Evolutionary conservation across 2,797 vertebrate genomes (phyloP), one percentile per base, ranked within the genome.

Genomic region (Acrocephalus scirpaceus): DNA sequence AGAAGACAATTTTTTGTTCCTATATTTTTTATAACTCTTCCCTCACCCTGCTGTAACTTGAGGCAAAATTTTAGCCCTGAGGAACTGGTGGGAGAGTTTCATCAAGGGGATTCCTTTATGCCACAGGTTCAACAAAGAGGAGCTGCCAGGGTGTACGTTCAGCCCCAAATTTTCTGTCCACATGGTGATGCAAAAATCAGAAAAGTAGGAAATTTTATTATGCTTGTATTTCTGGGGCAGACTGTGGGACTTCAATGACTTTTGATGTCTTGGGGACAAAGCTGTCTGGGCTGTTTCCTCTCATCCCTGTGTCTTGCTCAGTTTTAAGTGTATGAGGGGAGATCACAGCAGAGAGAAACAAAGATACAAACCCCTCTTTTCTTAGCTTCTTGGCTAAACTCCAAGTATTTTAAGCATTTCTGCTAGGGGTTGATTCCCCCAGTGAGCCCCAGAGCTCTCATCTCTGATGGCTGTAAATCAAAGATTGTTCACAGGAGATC

Each of bases 321-420:
- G 44, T 13, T 78, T 48, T 78, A 54, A 30, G 36, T 21, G 7
- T 25, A 20, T 10, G 13, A 27, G 34, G 71, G 54, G 70, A 84
- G 19, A 85, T 57, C 56, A 44, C 38, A 77, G 69, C 78, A 51
- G 45, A 77, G 69, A 70, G 60, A 74, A 84, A 60, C 21, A 16
- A 86, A 84, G 80, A 92, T 9, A 47, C 48, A 77, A 79, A 77
- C 42, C 10, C 20, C 71, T 85, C 77, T 89, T 73, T 96, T 71
- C 61, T 74, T 40, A 60, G 65, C 30, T 26, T 77, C 54, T 72
- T 92, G 91, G 91, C 92, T 67, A 40, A 74, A 82, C 7, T 50
- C 65, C 81, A 72, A 71, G 29, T 58, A 65, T 77, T 80, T 93
- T 51, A 86, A 95, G 58, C 75, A 72, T 79, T 92, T 91, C 72